These are phyloP conservation scores for Trachelus iudaicus DNA, from an alignment of 2,888 invertebrate species.

Conservation along the genomic window DNA sequence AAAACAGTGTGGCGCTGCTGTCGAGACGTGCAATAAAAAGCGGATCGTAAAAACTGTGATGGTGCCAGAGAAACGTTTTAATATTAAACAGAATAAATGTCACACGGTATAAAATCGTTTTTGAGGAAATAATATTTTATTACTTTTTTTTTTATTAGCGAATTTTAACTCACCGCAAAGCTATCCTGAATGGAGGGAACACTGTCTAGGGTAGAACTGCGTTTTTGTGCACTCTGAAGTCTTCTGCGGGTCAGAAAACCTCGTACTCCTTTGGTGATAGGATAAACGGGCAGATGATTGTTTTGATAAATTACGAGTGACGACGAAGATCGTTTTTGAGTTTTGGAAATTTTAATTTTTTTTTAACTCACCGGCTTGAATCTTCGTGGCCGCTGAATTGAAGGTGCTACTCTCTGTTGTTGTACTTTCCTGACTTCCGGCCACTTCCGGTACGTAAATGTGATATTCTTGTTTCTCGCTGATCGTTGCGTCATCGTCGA, in stretches of 20 bases:
- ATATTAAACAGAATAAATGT: not conserved
- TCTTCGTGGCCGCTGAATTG: conserved; percentile 46
- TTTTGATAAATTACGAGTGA: not conserved
- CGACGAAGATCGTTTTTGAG: not conserved
- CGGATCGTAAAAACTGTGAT: not conserved
- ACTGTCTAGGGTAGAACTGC: conserved; percentile 40
- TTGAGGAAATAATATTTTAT: not conserved
- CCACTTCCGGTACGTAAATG: conserved; percentile 33
- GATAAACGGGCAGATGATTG: not conserved
- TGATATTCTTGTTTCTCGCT: conserved; percentile 32
- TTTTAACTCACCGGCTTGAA: conserved; percentile 48
- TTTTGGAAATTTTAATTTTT: not conserved
- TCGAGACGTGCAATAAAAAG: not conserved
- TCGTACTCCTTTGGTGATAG: conserved; percentile 39
- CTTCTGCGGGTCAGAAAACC: conserved; percentile 51
- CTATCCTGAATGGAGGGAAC: conserved; percentile 46
- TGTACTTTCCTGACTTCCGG: conserved; percentile 24
- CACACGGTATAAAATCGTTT: not conserved
- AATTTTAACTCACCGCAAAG: conserved; percentile 36
- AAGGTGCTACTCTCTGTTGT: conserved; percentile 39
- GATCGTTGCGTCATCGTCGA: conserved; percentile 12
- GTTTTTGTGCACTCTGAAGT: conserved; percentile 35
- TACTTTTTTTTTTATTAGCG: not conserved
- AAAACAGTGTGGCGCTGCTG: not conserved
- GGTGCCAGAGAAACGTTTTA: not conserved